These are phyloP conservation scores for Cephus rjabovi DNA, from an alignment of 2,888 invertebrate species.

Conservation along the genomic window DNA sequence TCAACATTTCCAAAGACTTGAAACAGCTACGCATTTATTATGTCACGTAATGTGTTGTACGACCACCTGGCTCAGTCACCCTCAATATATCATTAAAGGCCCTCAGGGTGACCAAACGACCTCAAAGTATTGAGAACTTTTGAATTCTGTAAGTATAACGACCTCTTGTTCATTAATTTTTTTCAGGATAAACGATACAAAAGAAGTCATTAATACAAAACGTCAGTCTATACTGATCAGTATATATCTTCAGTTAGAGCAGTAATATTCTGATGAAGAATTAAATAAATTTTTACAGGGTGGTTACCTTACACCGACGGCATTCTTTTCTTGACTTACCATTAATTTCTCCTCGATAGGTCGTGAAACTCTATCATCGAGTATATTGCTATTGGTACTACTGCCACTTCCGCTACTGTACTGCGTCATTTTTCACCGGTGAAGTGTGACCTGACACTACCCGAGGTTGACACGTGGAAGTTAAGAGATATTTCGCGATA, in stretches of 20 bases:
- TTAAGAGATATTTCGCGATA: not conserved
- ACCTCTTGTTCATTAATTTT: constrained; percentile 36
- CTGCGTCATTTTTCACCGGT: constrained; percentile 46
- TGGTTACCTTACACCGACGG: not conserved
- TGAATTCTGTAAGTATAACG: constrained; percentile 34
- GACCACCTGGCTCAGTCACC: constrained; percentile 9
- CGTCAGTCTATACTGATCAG: not conserved
- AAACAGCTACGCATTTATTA: not conserved
- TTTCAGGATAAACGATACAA: not conserved
- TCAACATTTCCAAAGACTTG: not conserved
- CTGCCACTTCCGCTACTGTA: constrained; percentile 53
- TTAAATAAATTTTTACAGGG: not conserved
- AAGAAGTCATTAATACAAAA: not conserved
- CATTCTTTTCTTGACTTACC: constrained; percentile 30
- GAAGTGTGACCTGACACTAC: not conserved
- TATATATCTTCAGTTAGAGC: not conserved
- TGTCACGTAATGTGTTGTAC: not conserved
- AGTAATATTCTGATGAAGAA: not conserved
- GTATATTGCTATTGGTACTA: constrained; percentile 49
- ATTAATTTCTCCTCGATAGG: constrained; percentile 49
- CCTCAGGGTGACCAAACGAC: constrained; percentile 1
- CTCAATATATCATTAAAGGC: constrained; percentile 25
- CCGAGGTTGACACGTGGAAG: not conserved
- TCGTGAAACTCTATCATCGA: constrained; percentile 41
- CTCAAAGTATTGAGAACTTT: constrained; percentile 4